These are phyloP conservation scores for Harpagoxenus sublaevis DNA, from an alignment of 2,888 invertebrate species.

Conservation along the genomic window DNA sequence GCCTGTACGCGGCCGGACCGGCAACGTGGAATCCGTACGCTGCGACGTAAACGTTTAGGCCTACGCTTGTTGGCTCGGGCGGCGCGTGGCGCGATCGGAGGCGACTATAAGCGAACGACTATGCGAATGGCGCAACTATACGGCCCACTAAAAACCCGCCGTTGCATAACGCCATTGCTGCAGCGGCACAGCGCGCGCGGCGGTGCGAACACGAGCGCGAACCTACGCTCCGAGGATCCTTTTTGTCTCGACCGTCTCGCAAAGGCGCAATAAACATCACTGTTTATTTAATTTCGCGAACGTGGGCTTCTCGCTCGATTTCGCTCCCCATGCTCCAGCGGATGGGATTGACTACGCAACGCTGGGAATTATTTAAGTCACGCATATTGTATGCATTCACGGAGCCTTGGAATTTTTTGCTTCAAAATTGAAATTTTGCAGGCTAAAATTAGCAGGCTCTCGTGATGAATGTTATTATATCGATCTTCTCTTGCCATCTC, in stretches of 20 bases:
- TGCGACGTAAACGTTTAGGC: conserved; percentile 21
- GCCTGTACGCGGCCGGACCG: neutral
- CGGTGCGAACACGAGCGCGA: conserved; percentile 50
- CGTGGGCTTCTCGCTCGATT: conserved; percentile 11
- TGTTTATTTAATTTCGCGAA: conserved; percentile 50
- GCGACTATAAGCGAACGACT: conserved; percentile 72
- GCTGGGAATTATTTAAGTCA: conserved; percentile 1
- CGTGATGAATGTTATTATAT: neutral
- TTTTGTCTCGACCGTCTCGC: conserved; percentile 52
- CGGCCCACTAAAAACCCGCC: conserved; percentile 84
- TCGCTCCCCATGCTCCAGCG: conserved; percentile 8
- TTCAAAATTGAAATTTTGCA: too few relatives aligned
- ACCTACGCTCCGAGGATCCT: conserved; percentile 64
- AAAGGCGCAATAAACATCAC: conserved; percentile 40
- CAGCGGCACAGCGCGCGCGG: neutral
- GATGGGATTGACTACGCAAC: conserved; percentile 10
- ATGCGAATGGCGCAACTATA: conserved; percentile 82
- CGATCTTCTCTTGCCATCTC: neutral
- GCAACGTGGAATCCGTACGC: conserved; percentile 20
- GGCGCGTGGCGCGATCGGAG: conserved; percentile 58
- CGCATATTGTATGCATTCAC: neutral
- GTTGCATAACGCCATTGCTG: conserved; percentile 80
- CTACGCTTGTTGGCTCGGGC: conserved; percentile 34
- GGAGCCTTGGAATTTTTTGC: neutral
- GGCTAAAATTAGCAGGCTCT: neutral